Evolutionary conservation across 2,888 invertebrate genomes (phyloP).

Genomic region (Himalopsyche anomala): DNA sequence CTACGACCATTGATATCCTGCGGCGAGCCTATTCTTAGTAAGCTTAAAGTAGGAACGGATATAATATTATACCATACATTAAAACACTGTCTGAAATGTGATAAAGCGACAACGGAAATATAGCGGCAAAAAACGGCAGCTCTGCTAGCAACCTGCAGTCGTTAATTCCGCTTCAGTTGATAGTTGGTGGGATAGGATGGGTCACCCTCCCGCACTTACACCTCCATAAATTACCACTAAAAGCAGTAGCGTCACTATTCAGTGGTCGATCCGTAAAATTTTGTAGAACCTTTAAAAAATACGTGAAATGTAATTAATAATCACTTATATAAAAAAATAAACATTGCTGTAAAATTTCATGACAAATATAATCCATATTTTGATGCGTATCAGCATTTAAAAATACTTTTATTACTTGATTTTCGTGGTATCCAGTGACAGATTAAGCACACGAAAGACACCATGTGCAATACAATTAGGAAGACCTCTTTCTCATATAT

Average conservation of each 20-base stretch:
- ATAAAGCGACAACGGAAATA: constrained; percentile 39
- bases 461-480: no score
- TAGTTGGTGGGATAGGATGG: constrained; percentile 39
- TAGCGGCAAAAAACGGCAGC: constrained; percentile 38
- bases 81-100: constrained; percentile 33
- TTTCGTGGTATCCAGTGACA: no score
- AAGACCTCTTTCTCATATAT: no score
- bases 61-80: constrained; percentile 32
- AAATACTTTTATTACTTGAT: no score
- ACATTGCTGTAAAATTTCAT: no score
- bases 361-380: no score
- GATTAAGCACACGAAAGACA: no score
- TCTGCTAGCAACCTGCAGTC: background rate
- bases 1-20: constrained; percentile 19
- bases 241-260: background rate
- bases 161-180: constrained; percentile 40
- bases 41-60: constrained; percentile 24
- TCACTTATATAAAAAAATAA: no score
- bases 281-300: no score
- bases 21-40: constrained; percentile 27
- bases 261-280: no score
- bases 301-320: no score
- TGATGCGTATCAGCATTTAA: no score
- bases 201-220: constrained; percentile 36
- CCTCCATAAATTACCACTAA: constrained; percentile 31